Evolutionary conservation across 92 coral and sea anemone genomes (phyloP), one percentile per base, ranked within the genome.

Genomic region (Porites divaricata): DNA sequence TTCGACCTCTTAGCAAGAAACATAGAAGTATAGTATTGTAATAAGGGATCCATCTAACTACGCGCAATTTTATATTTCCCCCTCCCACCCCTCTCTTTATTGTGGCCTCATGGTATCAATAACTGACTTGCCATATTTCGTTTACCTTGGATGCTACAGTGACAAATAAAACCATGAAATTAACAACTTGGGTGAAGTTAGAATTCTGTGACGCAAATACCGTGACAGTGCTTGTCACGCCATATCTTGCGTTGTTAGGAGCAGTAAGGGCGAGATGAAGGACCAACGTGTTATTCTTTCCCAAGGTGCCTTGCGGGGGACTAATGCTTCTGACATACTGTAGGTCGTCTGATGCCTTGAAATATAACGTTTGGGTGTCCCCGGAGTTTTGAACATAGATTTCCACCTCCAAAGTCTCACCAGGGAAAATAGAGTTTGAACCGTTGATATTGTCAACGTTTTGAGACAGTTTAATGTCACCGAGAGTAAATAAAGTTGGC

Each of bases 141-240:
- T 75, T 57, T 17, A 88, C 88, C 91, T 88, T 88, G 41, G 91
- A 88, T 6, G 88, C 77, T 19, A 88, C 91, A 45, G 91, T 77
- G 15, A 83, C 80, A 83, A 83, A 83, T 8, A 88, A 88, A 22
- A 88, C 91, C 84, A 88, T 51, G 57, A 88, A 88, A 63, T 83
- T 78, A 23, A 72, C 76, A 17, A 75, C 74, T 63, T 69, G 72
- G 2, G 64, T 64, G 68, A 26, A 48, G 52, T 41, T 59, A 21
- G 91, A 81, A 53, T 86, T 77, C 66, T 83, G 84, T 8, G 88
- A 83, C 6, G 70, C 91, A 61, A 70, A 76, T 28, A 88, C 84
- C 15, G 91, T 82, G 26, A 83, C 79, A 24, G 91, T 88, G 67
- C 80, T 77, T 16, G 91, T 88, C 26, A 77, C 88, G 13, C 91